Percentiles rank a stretch among this genome's conserved stretches.
These are phyloP conservation scores for Platalea minor DNA, from an alignment of 2,797 vertebrate genomes.

Conservation along the genomic window DNA sequence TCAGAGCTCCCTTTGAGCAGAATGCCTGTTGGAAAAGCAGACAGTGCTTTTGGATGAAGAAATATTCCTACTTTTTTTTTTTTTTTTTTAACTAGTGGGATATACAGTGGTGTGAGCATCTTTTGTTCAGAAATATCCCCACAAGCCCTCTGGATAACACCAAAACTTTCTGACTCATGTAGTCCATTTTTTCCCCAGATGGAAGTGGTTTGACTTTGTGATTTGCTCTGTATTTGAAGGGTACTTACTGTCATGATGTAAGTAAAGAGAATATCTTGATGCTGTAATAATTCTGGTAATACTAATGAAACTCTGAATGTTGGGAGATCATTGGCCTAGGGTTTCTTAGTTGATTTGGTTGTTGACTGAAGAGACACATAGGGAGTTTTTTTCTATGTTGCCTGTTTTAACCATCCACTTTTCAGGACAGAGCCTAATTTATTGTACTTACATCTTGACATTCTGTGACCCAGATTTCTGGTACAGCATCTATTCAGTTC, in stretches of 20 bases:
- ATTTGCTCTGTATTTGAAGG: neutral
- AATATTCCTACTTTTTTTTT: neutral
- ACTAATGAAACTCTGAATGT: neutral
- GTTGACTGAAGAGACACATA: neutral
- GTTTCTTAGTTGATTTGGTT: neutral
- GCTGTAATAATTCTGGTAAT: neutral
- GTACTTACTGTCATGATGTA: neutral
- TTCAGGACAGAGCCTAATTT: neutral
- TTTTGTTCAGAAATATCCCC: neutral
- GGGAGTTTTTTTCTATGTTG: accelerated
- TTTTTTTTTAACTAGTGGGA: no score
- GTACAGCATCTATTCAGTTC: neutral
- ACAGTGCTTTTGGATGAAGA: neutral
- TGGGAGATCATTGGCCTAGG: neutral
- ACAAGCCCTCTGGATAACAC: neutral
- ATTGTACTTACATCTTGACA: neutral
- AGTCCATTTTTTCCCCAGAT: neutral
- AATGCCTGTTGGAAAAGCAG: neutral
- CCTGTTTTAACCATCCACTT: neutral
- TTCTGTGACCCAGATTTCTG: neutral
- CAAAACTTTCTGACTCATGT: neutral
- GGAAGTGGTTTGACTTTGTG: neutral
- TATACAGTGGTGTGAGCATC: neutral
- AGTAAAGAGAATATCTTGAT: neutral
- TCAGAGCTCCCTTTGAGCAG: neutral